A percentile compares a stretch with the other conserved stretches of the same genome.
These are phyloP conservation scores for Halictus ligatus DNA, from an alignment of 2,888 invertebrate species.

Conservation along the genomic window DNA sequence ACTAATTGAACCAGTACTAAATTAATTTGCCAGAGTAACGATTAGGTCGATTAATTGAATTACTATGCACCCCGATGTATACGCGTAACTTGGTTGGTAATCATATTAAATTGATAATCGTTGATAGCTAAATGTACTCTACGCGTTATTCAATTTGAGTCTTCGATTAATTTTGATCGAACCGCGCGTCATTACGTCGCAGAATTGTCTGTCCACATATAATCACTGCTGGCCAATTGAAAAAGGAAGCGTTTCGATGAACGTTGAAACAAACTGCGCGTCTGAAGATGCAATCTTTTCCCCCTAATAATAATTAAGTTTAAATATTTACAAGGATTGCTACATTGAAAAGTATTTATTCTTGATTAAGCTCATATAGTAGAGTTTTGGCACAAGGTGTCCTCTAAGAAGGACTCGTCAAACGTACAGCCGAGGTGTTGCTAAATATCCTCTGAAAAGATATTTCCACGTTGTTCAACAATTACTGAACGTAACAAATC, in stretches of 20 bases:
- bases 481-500: too few species aligned
- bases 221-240: not conserved
- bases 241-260: not conserved
- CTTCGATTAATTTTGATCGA: not conserved
- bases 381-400: too few species aligned
- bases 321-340: too few species aligned
- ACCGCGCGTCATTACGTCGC: not conserved
- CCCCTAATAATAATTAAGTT: too few species aligned
- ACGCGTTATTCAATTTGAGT: not conserved
- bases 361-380: too few species aligned
- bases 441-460: not conserved
- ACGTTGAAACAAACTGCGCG: not conserved
- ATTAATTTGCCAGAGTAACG: not conserved
- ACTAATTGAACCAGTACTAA: not conserved
- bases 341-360: too few species aligned
- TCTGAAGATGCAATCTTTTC: too few species aligned
- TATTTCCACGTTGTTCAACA: not conserved
- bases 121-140: not conserved
- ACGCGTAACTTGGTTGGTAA: not conserved
- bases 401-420: too few species aligned
- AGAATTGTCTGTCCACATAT: not conserved
- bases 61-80: not conserved
- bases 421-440: not conserved
- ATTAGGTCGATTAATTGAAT: conserved; percentile 3
- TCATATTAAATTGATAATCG: conserved; percentile 3